phyloP scores from a whole-genome alignment of 1,140 invertebrate species.

The Anoplophora glabripennis region DNA sequence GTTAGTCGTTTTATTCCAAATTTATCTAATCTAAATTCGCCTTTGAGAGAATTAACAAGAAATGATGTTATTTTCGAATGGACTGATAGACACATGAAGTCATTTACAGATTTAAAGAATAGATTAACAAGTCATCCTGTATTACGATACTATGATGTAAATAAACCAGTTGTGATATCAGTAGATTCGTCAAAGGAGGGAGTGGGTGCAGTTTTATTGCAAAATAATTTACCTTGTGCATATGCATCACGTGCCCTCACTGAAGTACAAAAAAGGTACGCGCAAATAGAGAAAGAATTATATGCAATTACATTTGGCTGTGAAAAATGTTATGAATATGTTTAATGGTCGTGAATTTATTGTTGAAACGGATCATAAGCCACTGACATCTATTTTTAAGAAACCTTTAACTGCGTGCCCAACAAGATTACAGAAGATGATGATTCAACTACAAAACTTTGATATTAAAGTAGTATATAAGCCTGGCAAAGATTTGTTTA shows the following conservation, averaged over 20 bases:
- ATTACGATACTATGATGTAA: constrained; percentile 37
- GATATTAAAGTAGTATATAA: constrained; percentile 1
- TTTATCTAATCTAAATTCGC: no score
- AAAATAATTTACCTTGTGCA: constrained; percentile 37
- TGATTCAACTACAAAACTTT: constrained; percentile 16
- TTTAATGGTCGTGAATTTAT: constrained; percentile 9
- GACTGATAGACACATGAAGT: background rate
- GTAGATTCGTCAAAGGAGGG: constrained; percentile 40
- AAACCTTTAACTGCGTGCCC: constrained; percentile 14
- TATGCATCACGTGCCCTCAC: constrained; percentile 32
- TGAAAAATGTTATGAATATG: background rate
- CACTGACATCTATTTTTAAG: constrained; percentile 1
- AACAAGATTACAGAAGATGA: constrained; percentile 8
- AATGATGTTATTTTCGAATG: background rate
- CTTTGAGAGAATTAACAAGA: background rate
- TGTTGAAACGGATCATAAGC: constrained; percentile 18
- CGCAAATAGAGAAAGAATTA: constrained; percentile 7
- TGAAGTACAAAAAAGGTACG: background rate
- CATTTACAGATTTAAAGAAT: constrained; percentile 25
- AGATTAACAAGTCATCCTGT: constrained; percentile 29
- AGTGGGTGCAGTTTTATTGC: constrained; percentile 39
- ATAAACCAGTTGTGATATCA: constrained; percentile 31
- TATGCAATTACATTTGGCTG: background rate
- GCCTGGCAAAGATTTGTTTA: background rate
- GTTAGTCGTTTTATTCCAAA: background rate